phyloP scores from a whole-genome alignment of 2,113 vertebrate genomes.

The Elephantulus edwardii region DNA sequence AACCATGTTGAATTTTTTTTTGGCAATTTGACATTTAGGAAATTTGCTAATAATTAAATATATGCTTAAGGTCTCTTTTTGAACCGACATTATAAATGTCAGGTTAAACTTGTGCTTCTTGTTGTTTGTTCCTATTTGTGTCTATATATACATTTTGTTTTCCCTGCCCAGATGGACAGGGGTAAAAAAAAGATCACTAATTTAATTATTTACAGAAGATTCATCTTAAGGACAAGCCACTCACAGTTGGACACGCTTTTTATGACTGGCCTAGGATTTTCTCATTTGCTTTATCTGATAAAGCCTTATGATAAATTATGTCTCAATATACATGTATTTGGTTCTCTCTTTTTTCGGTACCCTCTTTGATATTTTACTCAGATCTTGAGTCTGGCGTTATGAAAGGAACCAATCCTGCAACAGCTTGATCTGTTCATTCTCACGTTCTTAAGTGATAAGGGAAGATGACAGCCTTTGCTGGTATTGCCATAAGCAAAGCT shows the following conservation, averaged over 20 bases:
- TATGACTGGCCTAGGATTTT: constrained; percentile 64
- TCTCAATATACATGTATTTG: not conserved
- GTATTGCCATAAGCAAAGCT: not conserved
- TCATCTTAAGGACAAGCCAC: constrained; percentile 74
- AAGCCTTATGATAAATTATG: constrained; percentile 75
- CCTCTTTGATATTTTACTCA: constrained; percentile 58
- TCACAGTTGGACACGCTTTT: constrained; percentile 75
- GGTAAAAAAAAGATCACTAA: constrained; percentile 59
- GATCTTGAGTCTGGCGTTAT: not conserved
- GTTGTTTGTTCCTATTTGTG: constrained; percentile 6
- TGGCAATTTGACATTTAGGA: constrained; percentile 50
- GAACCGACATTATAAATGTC: constrained; percentile 61
- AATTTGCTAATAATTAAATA: constrained; percentile 31
- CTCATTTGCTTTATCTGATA: constrained; percentile 75
- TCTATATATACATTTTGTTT: not conserved
- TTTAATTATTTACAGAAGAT: constrained; percentile 82
- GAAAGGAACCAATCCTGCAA: constrained; percentile 41
- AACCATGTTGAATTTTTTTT: constrained; percentile 62
- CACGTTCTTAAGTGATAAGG: constrained; percentile 47
- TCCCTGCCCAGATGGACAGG: constrained; percentile 41
- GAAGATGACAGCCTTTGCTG: constrained; percentile 38
- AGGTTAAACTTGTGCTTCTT: constrained; percentile 57
- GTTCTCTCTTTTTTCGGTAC: constrained; percentile 61
- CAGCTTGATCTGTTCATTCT: constrained; percentile 57
- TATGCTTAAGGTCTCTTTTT: constrained; percentile 21